Evolutionary conservation across 2,797 vertebrate species (phyloP), one percentile per base, ranked within the genome.

Genomic region (Botia kubotai): DNA sequence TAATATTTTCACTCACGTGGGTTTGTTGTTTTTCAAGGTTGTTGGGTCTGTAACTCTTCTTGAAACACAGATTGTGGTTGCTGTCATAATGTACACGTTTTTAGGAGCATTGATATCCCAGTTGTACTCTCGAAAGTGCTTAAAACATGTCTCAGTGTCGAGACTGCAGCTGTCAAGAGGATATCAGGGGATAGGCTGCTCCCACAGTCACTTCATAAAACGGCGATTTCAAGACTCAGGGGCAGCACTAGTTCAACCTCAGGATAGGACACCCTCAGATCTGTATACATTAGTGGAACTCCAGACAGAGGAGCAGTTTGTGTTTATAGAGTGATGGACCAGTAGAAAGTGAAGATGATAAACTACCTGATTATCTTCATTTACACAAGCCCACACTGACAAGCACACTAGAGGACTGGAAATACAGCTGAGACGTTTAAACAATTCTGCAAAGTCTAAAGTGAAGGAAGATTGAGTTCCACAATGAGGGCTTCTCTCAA

Each of bases 301-400:
- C 39, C 65, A 84, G 11, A 85, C 77, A 73, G 85, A 93, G 65
- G 93, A 94, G 62, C 50, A 89, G 72, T 93, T 95, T 80, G 85
- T 91, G 52, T 93, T 94, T 26, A 33, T 86, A 23, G 93, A 94
- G 60, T 16, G 60, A 72, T 75, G 89, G 90, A 85, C 12, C 26
- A 14, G 72, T 70, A 21, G 48, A 87, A 6, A 26, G 70, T 36
- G 21, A 17, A 33, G 23, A 79, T 0, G 36, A 70, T 13, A 43
- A 6, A 3, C 16, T 63, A 7, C 21, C 50, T 46, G 60, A 77
- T 14, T 63, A 82, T 3, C 36, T 74, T 17, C 23, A 48, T 4
- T 33, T 66, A 57, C 39, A 72, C 36, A 62, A 72, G 16, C 50
- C 60, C 46, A 23, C 46, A 68, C 14, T 63, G 68, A 71, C 16